Evolutionary conservation across 2,113 vertebrate genomes (phyloP), one percentile per base, ranked within the genome.

Genomic region (Callipepla californica): DNA sequence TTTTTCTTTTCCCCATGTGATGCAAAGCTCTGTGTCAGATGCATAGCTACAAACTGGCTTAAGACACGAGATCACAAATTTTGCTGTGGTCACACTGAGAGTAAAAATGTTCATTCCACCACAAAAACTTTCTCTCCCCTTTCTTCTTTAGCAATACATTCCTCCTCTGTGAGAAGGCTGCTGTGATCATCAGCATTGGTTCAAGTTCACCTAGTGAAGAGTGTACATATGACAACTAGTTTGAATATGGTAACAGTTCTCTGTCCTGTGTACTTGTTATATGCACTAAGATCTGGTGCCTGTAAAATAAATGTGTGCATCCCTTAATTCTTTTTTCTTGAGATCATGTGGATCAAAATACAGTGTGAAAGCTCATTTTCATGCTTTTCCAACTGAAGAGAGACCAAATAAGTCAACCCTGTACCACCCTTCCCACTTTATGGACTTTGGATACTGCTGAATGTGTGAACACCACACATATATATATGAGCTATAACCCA

Each of bases 201-300:
- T 68, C 21, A 58, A 23, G n/a, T n/a, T 74, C 47, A 58, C 22
- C 4, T 22, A 45, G 13, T 12, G n/a, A 80, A 80, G 45, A 66
- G 36, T 2, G 22, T 38, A 12, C 5, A 9, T 10, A 28, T 6
- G 10, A 53, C 66, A 68, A 32, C 9, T 42, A 4, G 10, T 72
- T 36, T 72, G 28, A 76, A 16, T 55, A 47, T 62, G 77, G 51
- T 17, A 6, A 42, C 13, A 40, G 14, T 38, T 82, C 22, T 80
- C 9, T 23, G 36, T 4, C 7, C 36, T 42, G 22, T 44, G 57
- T 13, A 47, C 0, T 13, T 28, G 3, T 34, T 45, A 4, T 1
- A 32, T 6, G 34, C 21, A 65, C 34, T 57, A 79, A 79, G 7
- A 7, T n/a, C 21, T 34, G n/a, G n/a, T 1, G 3, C n/a, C 5